Percentiles rank a stretch among this genome's conserved stretches.
These are phyloP conservation scores for Ormyrus rosae DNA, from an alignment of 2,888 invertebrate species.

Conservation along the genomic window DNA sequence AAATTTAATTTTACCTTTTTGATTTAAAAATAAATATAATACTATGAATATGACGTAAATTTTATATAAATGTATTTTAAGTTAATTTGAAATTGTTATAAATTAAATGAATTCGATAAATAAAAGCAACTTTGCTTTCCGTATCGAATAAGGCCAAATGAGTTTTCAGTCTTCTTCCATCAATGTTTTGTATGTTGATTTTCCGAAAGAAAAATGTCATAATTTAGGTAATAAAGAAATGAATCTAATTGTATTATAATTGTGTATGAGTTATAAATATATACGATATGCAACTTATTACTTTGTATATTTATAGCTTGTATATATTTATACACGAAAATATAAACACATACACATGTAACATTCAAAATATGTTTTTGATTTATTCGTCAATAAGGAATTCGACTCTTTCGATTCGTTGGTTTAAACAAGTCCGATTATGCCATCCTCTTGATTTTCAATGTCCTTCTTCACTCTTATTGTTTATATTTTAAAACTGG, in stretches of 20 bases:
- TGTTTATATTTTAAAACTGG: neutral
- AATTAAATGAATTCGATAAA: no score
- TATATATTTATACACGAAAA: slow-evolving; percentile 65
- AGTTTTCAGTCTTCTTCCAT: no score
- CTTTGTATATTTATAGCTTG: slow-evolving; percentile 64
- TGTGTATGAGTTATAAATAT: slow-evolving; percentile 63
- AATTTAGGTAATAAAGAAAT: slow-evolving; percentile 28
- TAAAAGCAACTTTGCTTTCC: no score
- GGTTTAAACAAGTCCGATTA: neutral
- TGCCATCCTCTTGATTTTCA: slow-evolving; percentile 12
- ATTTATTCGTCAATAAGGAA: slow-evolving; percentile 39
- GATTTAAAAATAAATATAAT: no score
- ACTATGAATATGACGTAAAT: no score
- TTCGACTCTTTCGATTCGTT: neutral
- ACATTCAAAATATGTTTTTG: slow-evolving; percentile 46
- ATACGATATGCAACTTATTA: slow-evolving; percentile 24
- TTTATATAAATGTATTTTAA: no score
- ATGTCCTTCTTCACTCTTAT: neutral
- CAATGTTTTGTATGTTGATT: no score
- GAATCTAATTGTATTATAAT: slow-evolving; percentile 55
- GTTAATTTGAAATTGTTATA: no score
- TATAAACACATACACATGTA: slow-evolving; percentile 62
- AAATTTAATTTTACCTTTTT: no score
- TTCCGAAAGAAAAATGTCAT: slow-evolving; percentile 14
- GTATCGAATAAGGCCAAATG: no score